Evolutionary conservation across 2,888 invertebrate genomes (phyloP).

Genomic region (Nematopogon swammerdamellus): DNA sequence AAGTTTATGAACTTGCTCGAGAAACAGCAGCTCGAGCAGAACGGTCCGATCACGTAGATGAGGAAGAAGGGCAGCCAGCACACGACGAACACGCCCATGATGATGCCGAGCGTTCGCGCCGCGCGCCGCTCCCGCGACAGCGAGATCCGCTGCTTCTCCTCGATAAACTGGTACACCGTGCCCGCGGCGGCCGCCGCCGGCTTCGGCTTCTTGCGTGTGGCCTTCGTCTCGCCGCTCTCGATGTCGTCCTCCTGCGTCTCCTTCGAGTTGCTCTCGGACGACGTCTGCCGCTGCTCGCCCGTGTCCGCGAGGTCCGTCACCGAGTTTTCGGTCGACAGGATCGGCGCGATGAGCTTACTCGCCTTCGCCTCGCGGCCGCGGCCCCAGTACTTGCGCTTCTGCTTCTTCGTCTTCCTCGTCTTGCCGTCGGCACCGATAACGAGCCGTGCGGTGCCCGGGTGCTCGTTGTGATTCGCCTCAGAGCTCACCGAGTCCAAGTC

Average conservation of each 20-base stretch:
- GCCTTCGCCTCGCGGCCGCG: conserved; percentile 39
- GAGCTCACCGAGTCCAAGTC: conserved; percentile 82
- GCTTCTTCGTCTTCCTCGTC: conserved; percentile 48
- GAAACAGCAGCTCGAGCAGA: conserved; percentile 77
- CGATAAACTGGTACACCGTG: conserved; percentile 81
- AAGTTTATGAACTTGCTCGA: conserved; percentile 80
- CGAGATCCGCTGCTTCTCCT: conserved; percentile 87
- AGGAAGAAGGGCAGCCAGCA: conserved; percentile 98
- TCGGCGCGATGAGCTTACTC: conserved; percentile 45
- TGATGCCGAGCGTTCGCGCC: conserved; percentile 92
- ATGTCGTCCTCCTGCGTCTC: conserved; percentile 40
- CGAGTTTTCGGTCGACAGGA: conserved; percentile 44
- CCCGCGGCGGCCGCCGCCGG: conserved; percentile 40
- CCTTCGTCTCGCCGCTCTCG: conserved; percentile 28
- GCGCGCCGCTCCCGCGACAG: conserved; percentile 92
- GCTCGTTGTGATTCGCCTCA: conserved; percentile 76
- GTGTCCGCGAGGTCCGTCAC: conserved; percentile 39
- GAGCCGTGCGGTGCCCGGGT: conserved; percentile 36
- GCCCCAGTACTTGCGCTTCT: conserved; percentile 53
- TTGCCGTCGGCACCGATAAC: conserved; percentile 36
- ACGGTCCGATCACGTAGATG: conserved; percentile 90
- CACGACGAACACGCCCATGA: conserved; percentile 96
- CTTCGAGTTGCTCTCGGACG: conserved; percentile 48
- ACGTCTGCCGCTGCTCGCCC: conserved; percentile 37
- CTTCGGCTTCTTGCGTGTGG: conserved; percentile 24